Evolutionary conservation across 2,113 vertebrate species (phyloP).

Genomic region (Galemys pyrenaicus): DNA sequence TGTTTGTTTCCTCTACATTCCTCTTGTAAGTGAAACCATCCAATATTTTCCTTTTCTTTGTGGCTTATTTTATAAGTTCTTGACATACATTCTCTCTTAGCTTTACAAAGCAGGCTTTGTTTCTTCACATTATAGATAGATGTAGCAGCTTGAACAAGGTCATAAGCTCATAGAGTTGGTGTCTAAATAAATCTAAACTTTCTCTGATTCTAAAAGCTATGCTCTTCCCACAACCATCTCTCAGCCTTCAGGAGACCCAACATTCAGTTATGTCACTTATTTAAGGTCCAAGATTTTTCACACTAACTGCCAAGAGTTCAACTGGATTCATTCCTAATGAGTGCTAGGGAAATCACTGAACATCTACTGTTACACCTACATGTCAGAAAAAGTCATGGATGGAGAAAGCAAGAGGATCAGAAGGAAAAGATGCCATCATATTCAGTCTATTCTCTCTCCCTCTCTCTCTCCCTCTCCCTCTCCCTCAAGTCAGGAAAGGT

Average conservation of each 20-base stretch:
- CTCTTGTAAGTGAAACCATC: too few species aligned
- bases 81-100: neutral
- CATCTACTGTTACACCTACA: neutral
- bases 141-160: neutral
- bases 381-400: neutral
- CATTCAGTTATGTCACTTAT: neutral
- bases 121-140: neutral
- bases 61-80: neutral
- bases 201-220: neutral
- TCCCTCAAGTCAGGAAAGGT: too few species aligned
- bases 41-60: too few species aligned
- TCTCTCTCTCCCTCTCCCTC: too few species aligned
- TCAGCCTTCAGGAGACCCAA: neutral
- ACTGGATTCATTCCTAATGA: neutral
- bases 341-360: neutral
- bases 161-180: neutral
- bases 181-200: neutral
- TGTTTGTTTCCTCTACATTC: too few species aligned
- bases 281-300: neutral
- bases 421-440: accelerated
- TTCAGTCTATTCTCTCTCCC: too few species aligned
- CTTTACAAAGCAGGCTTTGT: neutral
- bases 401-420: neutral
- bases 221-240: neutral
- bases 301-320: neutral